These are phyloP conservation scores for Cheilosia pagana DNA, from an alignment of 2,888 invertebrate genomes.

Conservation along the genomic window DNA sequence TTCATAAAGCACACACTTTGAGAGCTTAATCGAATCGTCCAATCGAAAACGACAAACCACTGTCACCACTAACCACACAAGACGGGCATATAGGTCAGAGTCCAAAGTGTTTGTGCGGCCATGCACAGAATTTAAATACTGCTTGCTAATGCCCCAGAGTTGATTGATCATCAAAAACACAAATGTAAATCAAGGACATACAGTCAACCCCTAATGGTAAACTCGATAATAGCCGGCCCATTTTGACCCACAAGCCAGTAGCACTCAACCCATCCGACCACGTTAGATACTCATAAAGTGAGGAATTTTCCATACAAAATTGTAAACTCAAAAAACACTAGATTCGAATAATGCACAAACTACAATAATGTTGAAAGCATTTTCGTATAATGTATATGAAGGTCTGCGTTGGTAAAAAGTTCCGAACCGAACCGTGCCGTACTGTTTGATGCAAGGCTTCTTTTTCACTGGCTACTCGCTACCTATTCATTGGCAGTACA, in stretches of 20 bases:
- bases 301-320: neutral
- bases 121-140: conserved; percentile 37
- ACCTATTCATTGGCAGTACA: conserved; percentile 48
- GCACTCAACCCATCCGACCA: neutral
- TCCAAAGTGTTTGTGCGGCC: conserved; percentile 24
- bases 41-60: too few species aligned
- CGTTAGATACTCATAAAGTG: conserved; percentile 27
- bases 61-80: conserved; percentile 3
- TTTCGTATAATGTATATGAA: conserved; percentile 24
- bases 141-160: conserved; percentile 33
- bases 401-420: conserved; percentile 19
- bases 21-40: too few species aligned
- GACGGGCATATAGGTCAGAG: conserved; percentile 30
- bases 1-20: too few species aligned
- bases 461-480: conserved; percentile 64
- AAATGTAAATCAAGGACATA: conserved; percentile 71
- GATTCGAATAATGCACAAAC: conserved; percentile 19
- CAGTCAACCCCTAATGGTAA: conserved; percentile 14
- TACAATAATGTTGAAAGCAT: conserved; percentile 37
- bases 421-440: conserved; percentile 32
- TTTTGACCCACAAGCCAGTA: conserved; percentile 39
- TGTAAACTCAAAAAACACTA: conserved; percentile 15
- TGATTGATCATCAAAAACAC: conserved; percentile 61
- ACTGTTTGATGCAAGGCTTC: conserved; percentile 44
- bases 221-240: conserved; percentile 30